Evolutionary conservation across 1,140 invertebrate species (phyloP), one percentile per base, ranked within the genome.

Genomic region (Temnothorax curvispinosus): DNA sequence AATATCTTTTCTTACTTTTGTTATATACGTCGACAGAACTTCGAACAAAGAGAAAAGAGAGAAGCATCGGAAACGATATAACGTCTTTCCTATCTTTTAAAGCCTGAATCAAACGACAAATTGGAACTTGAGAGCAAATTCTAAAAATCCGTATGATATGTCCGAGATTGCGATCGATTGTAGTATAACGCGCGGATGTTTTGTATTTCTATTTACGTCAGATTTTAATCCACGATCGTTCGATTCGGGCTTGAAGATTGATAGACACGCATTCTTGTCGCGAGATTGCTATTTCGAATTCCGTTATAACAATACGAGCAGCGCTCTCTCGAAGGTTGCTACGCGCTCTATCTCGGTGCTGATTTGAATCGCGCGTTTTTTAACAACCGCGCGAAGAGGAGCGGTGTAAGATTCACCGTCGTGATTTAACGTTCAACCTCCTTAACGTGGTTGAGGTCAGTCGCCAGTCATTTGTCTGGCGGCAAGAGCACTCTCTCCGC

Each of bases 391-490:
- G 32, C 3, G 6, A 27, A 50, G 38, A 13, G 15, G 60, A 71
- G 52, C 18, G 35, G 21, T 47, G 47, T 50, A 89, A 89, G 77
- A 87, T 89, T 60, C 47, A 44, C 56, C 76, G 71, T 71, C 50
- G 77, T 84, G 88, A 87, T 90, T 90, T 76, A 88, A 52, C 85
- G 88, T 88, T 90, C 86, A 85, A 87, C 87, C 80, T 81, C 52
- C 74, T 87, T 76, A 90, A 87, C 89, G 85, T 80, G 88, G 50
- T 32, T 62, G 65, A 85, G 88, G 86, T 90, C 89, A 87, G 86
- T 89, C 81, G 88, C 85, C 88, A 85, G 74, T 87, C 88, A 90
- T 90, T 89, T 87, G 89, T 90, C 88, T 89, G 88, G 62, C 80
- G 64, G 58, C 32, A 54, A 56, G 78, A 80, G 71, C 85, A 56